Conservation (phyloP, 2,888 invertebrate species). For the Zygogramma bicolorata region DNA sequence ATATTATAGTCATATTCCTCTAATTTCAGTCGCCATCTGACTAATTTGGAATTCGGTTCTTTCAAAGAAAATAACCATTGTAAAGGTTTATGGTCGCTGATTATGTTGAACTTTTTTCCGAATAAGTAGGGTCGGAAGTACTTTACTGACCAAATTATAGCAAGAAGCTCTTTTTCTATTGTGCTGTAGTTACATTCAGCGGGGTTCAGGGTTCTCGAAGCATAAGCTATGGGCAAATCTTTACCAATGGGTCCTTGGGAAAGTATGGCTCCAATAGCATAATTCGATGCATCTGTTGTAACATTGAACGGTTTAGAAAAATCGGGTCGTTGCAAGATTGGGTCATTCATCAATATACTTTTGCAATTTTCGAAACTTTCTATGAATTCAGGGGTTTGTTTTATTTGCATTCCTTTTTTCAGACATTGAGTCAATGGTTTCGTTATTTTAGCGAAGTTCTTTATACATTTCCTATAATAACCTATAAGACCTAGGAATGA, state of each 20-base stretch:
- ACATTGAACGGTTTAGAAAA: too few relatives aligned
- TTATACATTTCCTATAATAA: slow-evolving; percentile 28
- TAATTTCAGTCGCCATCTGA: slow-evolving; percentile 20
- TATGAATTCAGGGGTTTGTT: too few relatives aligned
- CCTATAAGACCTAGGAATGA: slow-evolving; percentile 32
- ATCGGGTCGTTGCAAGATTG: too few relatives aligned
- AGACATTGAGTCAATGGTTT: slow-evolving; percentile 28
- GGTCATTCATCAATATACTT: too few relatives aligned
- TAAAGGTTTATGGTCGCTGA: not conserved
- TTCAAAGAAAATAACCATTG: not conserved
- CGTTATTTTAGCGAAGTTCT: slow-evolving; percentile 23
- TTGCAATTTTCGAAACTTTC: too few relatives aligned
- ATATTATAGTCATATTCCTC: slow-evolving; percentile 18
- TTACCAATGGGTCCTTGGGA: slow-evolving; percentile 32
- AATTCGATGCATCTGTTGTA: not conserved
- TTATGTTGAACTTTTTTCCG: not conserved
- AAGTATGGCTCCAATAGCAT: slow-evolving; percentile 17
- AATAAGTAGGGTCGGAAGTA: not conserved
- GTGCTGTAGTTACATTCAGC: slow-evolving; percentile 32
- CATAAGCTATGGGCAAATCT: slow-evolving; percentile 33
- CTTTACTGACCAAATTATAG: not conserved
- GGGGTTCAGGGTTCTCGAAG: slow-evolving; percentile 24
- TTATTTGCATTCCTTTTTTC: too few relatives aligned
- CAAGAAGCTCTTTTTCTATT: slow-evolving; percentile 29
- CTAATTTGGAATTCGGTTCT: slow-evolving; percentile 5